Base-by-base conservation (phyloP, 1,140 invertebrate genomes). In the Agraylea sexmaculata region DNA sequence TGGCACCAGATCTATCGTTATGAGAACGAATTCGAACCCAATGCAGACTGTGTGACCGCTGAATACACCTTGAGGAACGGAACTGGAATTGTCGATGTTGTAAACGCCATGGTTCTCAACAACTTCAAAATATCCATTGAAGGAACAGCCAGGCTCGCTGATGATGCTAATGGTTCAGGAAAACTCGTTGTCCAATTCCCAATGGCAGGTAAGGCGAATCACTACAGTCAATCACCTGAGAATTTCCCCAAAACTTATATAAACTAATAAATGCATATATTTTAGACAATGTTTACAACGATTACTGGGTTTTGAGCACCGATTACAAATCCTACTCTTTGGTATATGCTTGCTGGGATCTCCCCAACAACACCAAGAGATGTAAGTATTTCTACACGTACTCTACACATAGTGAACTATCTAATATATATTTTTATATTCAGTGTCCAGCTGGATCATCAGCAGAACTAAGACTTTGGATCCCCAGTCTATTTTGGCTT, bases 1-100 rank as follows among this genome's bases (percentile, higher is more conserved):
- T 65, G 62, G 62, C 49, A 60, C 27, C 53, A 58, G 18, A 55
- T 60, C 8, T 52, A 51, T 37, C 56, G 56, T 1, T 63, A 65
- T 30, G 52, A 55, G 3, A 40, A 49, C 2, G 15, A 19, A 0
- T 56, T 55, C 44, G 57, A 62, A 55, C 20, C 21, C 4, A 56
- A 58, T 37, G 48, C 37, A 12, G 33, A 48, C 21, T 45, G 33
- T 38, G 22, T 25, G 12, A 49, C 56, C 13, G 45, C 54, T 3
- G 46, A 55, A 4, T 62, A 62, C n/a, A n/a, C n/a, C n/a, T 40
- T 4, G 25, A 25, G 3, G 21, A 40, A n/a, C n/a, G n/a, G n/a
- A n/a, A n/a, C n/a, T 20, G 45, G 32, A 3, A 22, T 7, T 20
- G 37, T 47, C 10, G 12, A 35, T 8, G 45, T 47, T 7, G 7